These are phyloP conservation scores for zebrafish (Danio rerio) DNA, from an alignment of 2,113 vertebrate species.

Conservation along the genomic window GRCz12tu NC_133200.1:8684001-8684500, in stretches of 20 bases:
- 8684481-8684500: conserved; percentile 79
- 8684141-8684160: conserved; percentile 47
- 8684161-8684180: conserved; percentile 53
- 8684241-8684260: conserved; percentile 79
- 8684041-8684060: background rate
- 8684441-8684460: conserved; percentile 61
- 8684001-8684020: background rate
- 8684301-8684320: conserved; percentile 55
- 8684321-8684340: conserved; percentile 71
- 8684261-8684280: background rate
- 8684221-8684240: conserved; percentile 67
- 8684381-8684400: conserved; percentile 56
- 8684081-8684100: conserved; percentile 17
- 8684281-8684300: conserved; percentile 9
- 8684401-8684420: background rate
- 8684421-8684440: background rate
- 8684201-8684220: conserved; percentile 69
- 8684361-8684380: conserved; percentile 69
- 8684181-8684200: conserved; percentile 79
- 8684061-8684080: conserved; percentile 6
- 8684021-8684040: background rate
- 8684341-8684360: conserved; percentile 65
- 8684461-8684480: conserved; percentile 80
- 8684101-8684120: conserved; percentile 25
- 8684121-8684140: conserved; percentile 8